These are phyloP conservation scores for Cheilosia impressa DNA, from an alignment of 2,888 invertebrate species.

Conservation along the genomic window DNA sequence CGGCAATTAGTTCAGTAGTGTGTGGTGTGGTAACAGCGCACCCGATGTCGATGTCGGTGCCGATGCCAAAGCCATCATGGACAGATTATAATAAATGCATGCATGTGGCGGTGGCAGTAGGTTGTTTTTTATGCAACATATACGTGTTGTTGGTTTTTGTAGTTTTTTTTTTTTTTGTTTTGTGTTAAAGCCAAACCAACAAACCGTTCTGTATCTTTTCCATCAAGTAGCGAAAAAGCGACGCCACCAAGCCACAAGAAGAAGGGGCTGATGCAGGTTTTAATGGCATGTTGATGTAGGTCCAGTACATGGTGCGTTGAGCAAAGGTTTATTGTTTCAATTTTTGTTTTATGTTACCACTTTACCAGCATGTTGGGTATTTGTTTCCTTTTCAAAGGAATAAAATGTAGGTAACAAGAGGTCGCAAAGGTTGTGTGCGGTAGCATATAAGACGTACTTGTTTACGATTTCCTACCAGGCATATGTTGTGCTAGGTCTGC, in stretches of 20 bases:
- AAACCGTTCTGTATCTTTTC: slow-evolving; percentile 36
- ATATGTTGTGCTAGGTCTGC: slow-evolving; percentile 66
- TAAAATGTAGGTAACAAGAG: slow-evolving; percentile 65
- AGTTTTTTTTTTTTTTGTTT: slow-evolving; percentile 12
- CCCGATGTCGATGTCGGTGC: slow-evolving; percentile 3
- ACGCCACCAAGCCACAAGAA: slow-evolving; percentile 36
- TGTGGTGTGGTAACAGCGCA: slow-evolving; percentile 52
- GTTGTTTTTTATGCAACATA: slow-evolving; percentile 21
- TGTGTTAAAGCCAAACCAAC: slow-evolving; percentile 34
- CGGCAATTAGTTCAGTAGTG: slow-evolving; percentile 78
- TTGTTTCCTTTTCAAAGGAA: slow-evolving; percentile 34
- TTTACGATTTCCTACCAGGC: slow-evolving; percentile 51
- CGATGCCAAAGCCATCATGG: slow-evolving; percentile 52
- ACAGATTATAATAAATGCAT: slow-evolving; percentile 42
- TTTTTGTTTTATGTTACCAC: slow-evolving; percentile 47
- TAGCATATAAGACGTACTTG: slow-evolving; percentile 18
- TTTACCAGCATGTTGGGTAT: slow-evolving; percentile 38
- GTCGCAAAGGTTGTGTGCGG: slow-evolving; percentile 28
- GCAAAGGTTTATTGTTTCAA: slow-evolving; percentile 63
- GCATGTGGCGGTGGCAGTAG: slow-evolving; percentile 34
- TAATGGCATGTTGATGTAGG: slow-evolving; percentile 77
- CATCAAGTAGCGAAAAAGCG: slow-evolving; percentile 32
- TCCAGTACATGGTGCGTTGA: slow-evolving; percentile 75
- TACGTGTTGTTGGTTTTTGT: slow-evolving; percentile 22
- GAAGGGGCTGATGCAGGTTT: slow-evolving; percentile 31